Conservation (phyloP, 2,888 invertebrate genomes). For the Stenolophus ochropezus region DNA sequence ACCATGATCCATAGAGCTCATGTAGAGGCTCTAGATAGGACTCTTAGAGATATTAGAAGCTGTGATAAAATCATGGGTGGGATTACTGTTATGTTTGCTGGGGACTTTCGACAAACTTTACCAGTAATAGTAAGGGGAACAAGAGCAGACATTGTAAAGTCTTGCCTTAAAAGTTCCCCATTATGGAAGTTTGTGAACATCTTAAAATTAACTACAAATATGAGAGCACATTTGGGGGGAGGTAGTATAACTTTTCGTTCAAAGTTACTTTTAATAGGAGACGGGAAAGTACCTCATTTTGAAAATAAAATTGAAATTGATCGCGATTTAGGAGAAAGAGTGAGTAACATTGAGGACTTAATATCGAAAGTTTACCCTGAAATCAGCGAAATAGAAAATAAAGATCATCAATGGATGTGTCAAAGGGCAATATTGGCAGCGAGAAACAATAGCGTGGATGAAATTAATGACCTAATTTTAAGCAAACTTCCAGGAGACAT, state of each 20-base stretch:
- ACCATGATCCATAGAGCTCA: slow-evolving; percentile 67
- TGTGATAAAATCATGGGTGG: slow-evolving; percentile 66
- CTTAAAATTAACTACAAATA: slow-evolving; percentile 65
- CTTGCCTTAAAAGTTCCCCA: slow-evolving; percentile 67
- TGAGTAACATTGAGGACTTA: slow-evolving; percentile 63
- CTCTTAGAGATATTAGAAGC: slow-evolving; percentile 65
- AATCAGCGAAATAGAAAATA: slow-evolving; percentile 65
- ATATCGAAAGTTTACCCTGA: slow-evolving; percentile 67
- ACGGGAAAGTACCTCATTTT: slow-evolving; percentile 65
- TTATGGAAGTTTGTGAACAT: slow-evolving; percentile 65
- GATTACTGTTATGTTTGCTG: slow-evolving; percentile 66
- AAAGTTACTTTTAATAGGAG: slow-evolving; percentile 66
- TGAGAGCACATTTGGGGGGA: slow-evolving; percentile 65
- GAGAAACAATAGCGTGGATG: slow-evolving; percentile 67
- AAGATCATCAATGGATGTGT: slow-evolving; percentile 65
- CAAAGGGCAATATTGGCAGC: slow-evolving; percentile 67
- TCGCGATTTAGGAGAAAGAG: slow-evolving; percentile 65
- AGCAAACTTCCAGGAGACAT: slow-evolving; percentile 59
- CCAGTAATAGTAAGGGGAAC: slow-evolving; percentile 67
- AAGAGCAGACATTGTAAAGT: slow-evolving; percentile 68
- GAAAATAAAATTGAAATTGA: slow-evolving; percentile 66
- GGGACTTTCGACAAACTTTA: slow-evolving; percentile 68
- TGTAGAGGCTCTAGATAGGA: slow-evolving; percentile 68
- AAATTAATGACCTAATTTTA: slow-evolving; percentile 61
- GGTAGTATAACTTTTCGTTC: slow-evolving; percentile 65